Conservation (phyloP, 2,113 vertebrate species). For the Corythoichthys intestinalis region DNA sequence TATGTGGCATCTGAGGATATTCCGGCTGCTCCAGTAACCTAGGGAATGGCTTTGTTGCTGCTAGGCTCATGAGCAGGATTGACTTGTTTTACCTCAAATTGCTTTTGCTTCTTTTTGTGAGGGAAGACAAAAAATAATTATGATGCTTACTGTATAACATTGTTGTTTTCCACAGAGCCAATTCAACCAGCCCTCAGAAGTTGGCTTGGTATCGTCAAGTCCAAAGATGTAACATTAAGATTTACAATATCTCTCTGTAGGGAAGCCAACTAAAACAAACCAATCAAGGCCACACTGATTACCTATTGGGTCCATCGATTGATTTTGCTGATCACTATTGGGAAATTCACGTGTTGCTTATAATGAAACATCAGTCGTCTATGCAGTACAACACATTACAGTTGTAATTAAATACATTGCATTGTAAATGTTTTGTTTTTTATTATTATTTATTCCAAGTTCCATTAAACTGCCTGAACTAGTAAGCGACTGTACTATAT, state of each 20-base stretch:
- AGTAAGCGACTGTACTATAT: background rate
- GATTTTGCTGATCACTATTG: background rate
- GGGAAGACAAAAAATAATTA: background rate
- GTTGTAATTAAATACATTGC: background rate
- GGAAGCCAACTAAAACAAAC: background rate
- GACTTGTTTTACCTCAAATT: constrained; percentile 15
- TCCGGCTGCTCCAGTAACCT: constrained; percentile 62
- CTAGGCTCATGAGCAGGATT: constrained; percentile 16
- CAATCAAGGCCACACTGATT: background rate
- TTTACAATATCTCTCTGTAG: background rate
- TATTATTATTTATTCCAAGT: background rate
- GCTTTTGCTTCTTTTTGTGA: constrained; percentile 7
- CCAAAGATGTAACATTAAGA: background rate
- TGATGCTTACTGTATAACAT: background rate
- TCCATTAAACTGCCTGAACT: background rate
- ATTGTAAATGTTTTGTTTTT: background rate
- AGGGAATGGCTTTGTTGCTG: constrained; percentile 37
- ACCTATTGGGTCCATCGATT: background rate
- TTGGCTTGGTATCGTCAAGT: background rate
- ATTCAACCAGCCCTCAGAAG: background rate
- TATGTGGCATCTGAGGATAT: constrained; percentile 51
- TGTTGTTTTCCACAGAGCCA: background rate
- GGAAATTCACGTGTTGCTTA: background rate
- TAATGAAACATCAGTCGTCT: background rate
- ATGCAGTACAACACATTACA: background rate